These are phyloP conservation scores for Dasypolia templi DNA, from an alignment of 2,888 invertebrate genomes.

Conservation along the genomic window DNA sequence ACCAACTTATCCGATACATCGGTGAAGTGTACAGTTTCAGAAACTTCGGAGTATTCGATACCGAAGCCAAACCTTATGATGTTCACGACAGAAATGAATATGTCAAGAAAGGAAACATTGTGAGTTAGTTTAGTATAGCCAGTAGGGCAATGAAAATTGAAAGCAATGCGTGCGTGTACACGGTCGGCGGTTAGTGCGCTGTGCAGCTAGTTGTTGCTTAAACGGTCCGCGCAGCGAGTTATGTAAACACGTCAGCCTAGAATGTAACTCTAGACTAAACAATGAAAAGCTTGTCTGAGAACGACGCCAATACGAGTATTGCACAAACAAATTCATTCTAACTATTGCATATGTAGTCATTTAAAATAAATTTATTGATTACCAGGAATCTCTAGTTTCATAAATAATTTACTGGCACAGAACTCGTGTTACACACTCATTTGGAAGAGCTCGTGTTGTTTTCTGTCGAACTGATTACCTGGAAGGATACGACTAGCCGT, in stretches of 20 bases:
- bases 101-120: constrained; percentile 20
- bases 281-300: constrained; percentile 1
- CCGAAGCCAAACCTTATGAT: constrained; percentile 4
- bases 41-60: background rate
- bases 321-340: constrained; percentile 3
- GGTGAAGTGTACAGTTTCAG: constrained; percentile 3
- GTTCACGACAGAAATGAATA: constrained; percentile 37
- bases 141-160: background rate
- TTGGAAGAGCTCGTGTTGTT: background rate
- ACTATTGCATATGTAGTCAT: background rate
- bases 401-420: background rate
- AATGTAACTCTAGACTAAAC: constrained; percentile 33
- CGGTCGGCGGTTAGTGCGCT: background rate
- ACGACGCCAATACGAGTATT: background rate
- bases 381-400: background rate
- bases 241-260: constrained; percentile 15
- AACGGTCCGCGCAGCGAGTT: background rate
- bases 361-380: background rate
- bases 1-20: constrained; percentile 6
- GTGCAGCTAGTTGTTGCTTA: background rate
- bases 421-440: background rate
- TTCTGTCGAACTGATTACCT: constrained; percentile 24
- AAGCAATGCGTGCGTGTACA: constrained; percentile 6
- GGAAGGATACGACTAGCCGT: constrained; percentile 16
- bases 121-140: constrained; percentile 15